Evolutionary conservation across 2,888 invertebrate species (phyloP).

Genomic region (Agonopterix arenella): DNA sequence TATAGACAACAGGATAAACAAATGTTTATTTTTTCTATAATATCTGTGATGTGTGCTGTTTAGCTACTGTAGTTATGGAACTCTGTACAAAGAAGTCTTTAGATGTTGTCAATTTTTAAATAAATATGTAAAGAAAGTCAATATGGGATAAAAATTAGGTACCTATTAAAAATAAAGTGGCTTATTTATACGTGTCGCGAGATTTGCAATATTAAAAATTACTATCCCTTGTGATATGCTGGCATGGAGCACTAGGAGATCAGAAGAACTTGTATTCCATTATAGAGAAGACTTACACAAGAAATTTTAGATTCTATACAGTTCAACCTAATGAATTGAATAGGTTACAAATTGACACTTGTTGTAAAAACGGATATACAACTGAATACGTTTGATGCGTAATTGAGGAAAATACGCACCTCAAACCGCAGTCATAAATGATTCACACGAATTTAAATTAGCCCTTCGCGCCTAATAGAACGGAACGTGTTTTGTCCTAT

Average conservation of each 20-base stretch:
- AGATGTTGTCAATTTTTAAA: slow-evolving; percentile 62
- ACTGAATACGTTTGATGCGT: too few species aligned
- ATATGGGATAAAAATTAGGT: slow-evolving; percentile 23
- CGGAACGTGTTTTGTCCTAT: too few species aligned
- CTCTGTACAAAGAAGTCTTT: slow-evolving; percentile 59
- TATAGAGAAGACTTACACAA: too few species aligned
- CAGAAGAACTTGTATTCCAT: slow-evolving; percentile 10
- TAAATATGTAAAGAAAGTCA: slow-evolving; percentile 21
- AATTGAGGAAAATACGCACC: too few species aligned
- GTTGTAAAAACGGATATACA: too few species aligned
- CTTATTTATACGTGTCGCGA: slow-evolving; percentile 55
- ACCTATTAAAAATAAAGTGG: slow-evolving; percentile 50
- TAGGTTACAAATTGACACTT: too few species aligned
- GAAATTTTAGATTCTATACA: too few species aligned
- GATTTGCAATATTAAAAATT: slow-evolving; percentile 38
- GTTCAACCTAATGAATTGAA: too few species aligned
- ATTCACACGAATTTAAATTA: too few species aligned
- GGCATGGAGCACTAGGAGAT: slow-evolving; percentile 32
- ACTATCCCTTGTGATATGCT: slow-evolving; percentile 30
- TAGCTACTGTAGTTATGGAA: slow-evolving; percentile 44
- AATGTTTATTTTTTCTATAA: slow-evolving; percentile 62
- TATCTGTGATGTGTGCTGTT: slow-evolving; percentile 57
- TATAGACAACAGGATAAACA: slow-evolving; percentile 36
- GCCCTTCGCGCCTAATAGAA: too few species aligned
- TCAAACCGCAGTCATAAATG: too few species aligned